A percentile compares a stretch with the other conserved stretches of the same genome.
phyloP scores from a whole-genome alignment of 2,113 vertebrate genomes.

The Ictidomys tridecemlineatus region DNA sequence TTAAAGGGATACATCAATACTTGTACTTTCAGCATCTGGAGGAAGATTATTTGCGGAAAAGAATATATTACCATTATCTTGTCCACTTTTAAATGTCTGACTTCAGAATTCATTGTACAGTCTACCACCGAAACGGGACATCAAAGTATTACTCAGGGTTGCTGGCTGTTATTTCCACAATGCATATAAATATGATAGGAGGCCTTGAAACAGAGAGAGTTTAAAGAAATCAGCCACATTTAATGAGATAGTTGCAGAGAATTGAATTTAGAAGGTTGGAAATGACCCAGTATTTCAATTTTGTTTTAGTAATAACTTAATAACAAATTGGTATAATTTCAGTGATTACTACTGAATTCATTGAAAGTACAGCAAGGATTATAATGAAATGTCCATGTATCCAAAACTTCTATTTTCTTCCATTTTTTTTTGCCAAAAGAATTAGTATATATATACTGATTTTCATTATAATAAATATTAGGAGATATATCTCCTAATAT shows the following conservation, averaged over 20 bases:
- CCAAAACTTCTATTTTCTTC: not conserved
- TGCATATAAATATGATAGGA: not conserved
- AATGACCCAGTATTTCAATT: not conserved
- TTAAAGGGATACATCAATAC: conserved; percentile 60
- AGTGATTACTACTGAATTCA: not conserved
- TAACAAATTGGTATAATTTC: not conserved
- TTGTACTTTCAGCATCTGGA: conserved; percentile 46
- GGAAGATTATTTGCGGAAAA: conserved; percentile 42
- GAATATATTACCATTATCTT: conserved; percentile 40
- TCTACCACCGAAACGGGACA: not conserved
- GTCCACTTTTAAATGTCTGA: not conserved
- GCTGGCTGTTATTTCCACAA: not conserved
- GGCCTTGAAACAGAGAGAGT: not conserved
- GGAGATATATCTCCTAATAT: no score
- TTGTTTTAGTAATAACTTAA: conserved; percentile 19
- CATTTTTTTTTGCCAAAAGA: not conserved
- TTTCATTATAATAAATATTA: not conserved
- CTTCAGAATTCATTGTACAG: conserved; percentile 29
- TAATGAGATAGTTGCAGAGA: not conserved
- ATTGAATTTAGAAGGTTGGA: conserved; percentile 2
- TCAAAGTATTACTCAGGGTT: not conserved
- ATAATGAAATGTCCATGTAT: not conserved
- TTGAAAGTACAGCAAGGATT: not conserved
- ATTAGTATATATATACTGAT: not conserved
- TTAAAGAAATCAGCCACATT: not conserved